A percentile compares a stretch with the other conserved stretches of the same genome.
phyloP scores from a whole-genome alignment of 2,888 invertebrate genomes.

The Trissolcus japonicus region DNA sequence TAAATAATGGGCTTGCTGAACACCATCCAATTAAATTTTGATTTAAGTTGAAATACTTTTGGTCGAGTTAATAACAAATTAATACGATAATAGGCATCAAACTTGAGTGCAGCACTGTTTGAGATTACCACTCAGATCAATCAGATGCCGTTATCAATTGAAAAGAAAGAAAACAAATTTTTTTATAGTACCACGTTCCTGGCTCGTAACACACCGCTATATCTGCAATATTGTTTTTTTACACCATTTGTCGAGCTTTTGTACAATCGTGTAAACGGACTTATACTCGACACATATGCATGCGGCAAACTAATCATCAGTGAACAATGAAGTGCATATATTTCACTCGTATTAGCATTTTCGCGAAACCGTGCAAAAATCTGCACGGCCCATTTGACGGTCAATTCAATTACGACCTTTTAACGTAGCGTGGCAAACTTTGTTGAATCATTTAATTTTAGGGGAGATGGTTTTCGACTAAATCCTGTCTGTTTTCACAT shows the following conservation, averaged over 20 bases:
- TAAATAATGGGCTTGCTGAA: no score
- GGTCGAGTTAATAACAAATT: no score
- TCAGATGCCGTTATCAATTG: no score
- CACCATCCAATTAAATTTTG: no score
- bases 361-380: slow-evolving; percentile 6
- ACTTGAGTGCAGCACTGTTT: no score
- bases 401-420: slow-evolving; percentile 38
- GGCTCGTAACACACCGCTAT: no score
- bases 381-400: slow-evolving; percentile 26
- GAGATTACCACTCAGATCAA: no score
- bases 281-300: slow-evolving; percentile 21
- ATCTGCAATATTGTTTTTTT: no score
- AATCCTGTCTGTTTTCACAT: slow-evolving; percentile 11
- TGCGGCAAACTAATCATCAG: slow-evolving; percentile 22
- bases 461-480: slow-evolving; percentile 23
- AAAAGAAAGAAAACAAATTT: no score
- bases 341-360: slow-evolving; percentile 20
- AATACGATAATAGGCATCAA: no score
- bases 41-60: no score
- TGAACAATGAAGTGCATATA: slow-evolving; percentile 24
- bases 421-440: slow-evolving; percentile 36
- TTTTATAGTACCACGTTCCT: no score
- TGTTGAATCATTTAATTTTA: slow-evolving; percentile 40
- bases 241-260: neutral
- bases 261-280: slow-evolving; percentile 1